Percentiles rank a stretch among this genome's conserved stretches.
Evolutionary conservation across 2,113 vertebrate genomes (phyloP).

Genomic region (Morone saxatilis): DNA sequence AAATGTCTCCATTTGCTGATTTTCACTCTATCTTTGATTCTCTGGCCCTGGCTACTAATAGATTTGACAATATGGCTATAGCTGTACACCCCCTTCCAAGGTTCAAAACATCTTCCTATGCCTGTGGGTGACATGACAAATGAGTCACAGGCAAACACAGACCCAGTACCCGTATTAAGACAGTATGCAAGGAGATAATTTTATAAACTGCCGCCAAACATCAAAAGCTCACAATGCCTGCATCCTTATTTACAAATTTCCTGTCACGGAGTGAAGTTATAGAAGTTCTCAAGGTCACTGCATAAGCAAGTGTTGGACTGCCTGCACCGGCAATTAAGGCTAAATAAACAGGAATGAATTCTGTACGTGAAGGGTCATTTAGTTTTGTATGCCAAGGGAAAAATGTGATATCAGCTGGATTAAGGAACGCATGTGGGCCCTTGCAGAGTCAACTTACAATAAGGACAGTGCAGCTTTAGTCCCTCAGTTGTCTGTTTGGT

Average conservation of each 20-base stretch:
- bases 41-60: not conserved
- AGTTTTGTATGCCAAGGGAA: not conserved
- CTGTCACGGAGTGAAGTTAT: not conserved
- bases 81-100: not conserved
- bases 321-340: constrained; percentile 22
- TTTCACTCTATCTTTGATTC: not conserved
- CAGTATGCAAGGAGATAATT: not conserved
- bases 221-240: not conserved
- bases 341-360: constrained; percentile 33
- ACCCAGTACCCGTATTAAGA: not conserved
- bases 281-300: constrained; percentile 44
- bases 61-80: not conserved
- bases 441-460: not conserved
- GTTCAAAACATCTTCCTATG: not conserved
- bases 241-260: constrained; percentile 32
- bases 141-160: not conserved
- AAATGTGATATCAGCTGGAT: constrained; percentile 22
- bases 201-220: not conserved
- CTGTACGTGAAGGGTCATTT: not conserved
- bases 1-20: not conserved
- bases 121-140: not conserved
- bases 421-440: not conserved
- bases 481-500: constrained; percentile 31
- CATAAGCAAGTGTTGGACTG: not conserved
- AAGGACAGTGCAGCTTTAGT: not conserved